phyloP scores from a whole-genome alignment of 2,797 vertebrate species.

The Melanotaenia maccullochi region DNA sequence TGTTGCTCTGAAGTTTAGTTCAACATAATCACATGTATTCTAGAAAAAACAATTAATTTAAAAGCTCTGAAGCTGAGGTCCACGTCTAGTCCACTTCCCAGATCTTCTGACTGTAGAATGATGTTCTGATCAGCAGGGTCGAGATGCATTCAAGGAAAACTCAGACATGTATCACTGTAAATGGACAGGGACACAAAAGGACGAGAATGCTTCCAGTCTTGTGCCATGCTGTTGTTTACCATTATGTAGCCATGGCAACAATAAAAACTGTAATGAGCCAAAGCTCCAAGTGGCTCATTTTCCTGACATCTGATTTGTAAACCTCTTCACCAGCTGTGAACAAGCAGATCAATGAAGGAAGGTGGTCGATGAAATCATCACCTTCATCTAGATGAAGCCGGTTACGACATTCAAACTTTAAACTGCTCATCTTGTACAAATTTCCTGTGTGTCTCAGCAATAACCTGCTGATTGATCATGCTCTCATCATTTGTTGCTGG shows the following conservation, averaged over 20 bases:
- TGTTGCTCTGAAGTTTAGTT: no score
- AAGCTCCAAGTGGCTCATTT: neutral
- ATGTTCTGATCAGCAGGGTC: neutral
- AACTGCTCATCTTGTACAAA: neutral
- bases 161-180: no score
- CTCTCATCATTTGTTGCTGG: neutral
- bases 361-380: neutral
- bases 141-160: neutral
- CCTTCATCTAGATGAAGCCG: neutral
- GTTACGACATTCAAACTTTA: neutral
- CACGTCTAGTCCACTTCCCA: neutral
- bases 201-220: neutral
- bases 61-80: no score
- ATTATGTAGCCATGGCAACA: constrained; percentile 1
- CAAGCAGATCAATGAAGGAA: neutral
- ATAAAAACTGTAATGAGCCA: neutral
- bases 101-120: neutral
- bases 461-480: neutral
- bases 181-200: neutral
- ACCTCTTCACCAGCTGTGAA: neutral
- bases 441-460: neutral
- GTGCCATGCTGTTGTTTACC: neutral
- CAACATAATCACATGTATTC: no score
- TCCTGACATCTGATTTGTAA: neutral
- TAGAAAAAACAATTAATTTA: no score